These are phyloP conservation scores for Callaeas wilsoni DNA, from an alignment of 2,113 vertebrate genomes.

Conservation along the genomic window DNA sequence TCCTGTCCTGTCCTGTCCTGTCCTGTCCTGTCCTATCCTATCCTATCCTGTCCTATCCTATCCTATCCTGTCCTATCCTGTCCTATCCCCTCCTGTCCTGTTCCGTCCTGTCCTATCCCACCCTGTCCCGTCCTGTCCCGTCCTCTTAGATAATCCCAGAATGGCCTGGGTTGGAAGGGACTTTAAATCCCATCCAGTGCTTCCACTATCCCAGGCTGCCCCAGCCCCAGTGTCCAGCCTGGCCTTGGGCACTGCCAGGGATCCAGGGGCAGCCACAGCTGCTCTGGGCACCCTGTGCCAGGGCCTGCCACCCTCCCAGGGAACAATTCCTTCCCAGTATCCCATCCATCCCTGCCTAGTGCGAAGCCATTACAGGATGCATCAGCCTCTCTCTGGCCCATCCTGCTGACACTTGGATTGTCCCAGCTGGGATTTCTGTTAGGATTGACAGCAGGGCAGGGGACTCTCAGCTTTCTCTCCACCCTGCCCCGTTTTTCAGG, in stretches of 20 bases:
- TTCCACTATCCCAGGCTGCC: background rate
- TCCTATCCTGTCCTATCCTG: too few relatives aligned
- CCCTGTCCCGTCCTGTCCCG: rapidly evolving
- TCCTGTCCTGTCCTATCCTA: too few relatives aligned
- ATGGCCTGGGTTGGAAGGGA: too few relatives aligned
- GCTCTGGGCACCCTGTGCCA: background rate
- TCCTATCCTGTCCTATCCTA: too few relatives aligned
- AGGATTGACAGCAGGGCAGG: background rate
- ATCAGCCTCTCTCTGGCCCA: too few relatives aligned
- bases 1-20: too few relatives aligned
- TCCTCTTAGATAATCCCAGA: background rate
- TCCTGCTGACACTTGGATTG: too few relatives aligned
- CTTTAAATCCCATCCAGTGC: rapidly evolving
- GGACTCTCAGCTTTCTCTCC: background rate
- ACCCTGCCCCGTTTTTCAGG: background rate
- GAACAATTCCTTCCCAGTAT: background rate
- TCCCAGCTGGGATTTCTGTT: background rate
- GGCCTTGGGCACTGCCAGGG: background rate
- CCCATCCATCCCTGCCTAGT: background rate
- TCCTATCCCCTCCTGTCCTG: too few relatives aligned
- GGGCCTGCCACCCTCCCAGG: background rate
- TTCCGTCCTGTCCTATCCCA: too few relatives aligned
- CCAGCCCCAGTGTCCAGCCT: background rate
- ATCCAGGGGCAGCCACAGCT: background rate
- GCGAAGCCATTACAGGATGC: background rate